A percentile compares a stretch with the other conserved stretches of the same genome.
Conservation (phyloP, 1,140 invertebrate species). For the Cheumatopsyche charites region DNA sequence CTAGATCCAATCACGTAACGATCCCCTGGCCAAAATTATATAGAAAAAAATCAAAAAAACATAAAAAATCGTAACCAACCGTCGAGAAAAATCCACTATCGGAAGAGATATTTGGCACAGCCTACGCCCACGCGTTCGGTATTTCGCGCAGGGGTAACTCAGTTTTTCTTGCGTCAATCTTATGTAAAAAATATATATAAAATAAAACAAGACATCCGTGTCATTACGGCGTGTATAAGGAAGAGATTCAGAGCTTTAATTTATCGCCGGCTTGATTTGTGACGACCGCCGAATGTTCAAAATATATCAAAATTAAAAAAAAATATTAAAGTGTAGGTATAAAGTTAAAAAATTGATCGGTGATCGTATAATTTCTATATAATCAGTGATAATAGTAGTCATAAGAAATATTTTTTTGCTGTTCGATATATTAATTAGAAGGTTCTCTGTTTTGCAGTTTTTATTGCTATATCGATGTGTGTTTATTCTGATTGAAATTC, state of each 20-base stretch:
- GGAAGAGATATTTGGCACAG: conserved; percentile 48
- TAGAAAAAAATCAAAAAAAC: too few relatives aligned
- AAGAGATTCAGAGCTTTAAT: conserved; percentile 8
- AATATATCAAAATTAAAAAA: too few relatives aligned
- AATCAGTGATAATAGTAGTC: too few relatives aligned
- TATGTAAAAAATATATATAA: conserved; percentile 38
- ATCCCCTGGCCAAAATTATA: conserved; percentile 5
- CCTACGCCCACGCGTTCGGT: conserved; percentile 39
- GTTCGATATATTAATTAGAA: too few relatives aligned
- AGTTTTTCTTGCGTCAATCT: conserved; percentile 42
- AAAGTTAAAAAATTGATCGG: too few relatives aligned
- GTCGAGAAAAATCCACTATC: conserved; percentile 46
- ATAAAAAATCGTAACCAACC: conserved; percentile 43
- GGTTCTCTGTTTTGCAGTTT: too few relatives aligned
- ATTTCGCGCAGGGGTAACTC: conserved; percentile 38
- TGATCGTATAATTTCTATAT: too few relatives aligned
- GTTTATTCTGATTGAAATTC: too few relatives aligned
- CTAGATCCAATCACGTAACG: conserved; percentile 41
- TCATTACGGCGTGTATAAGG: conserved; percentile 2
- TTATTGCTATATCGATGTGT: too few relatives aligned
- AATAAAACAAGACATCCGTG: not conserved
- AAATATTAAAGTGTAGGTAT: too few relatives aligned
- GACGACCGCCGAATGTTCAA: not conserved
- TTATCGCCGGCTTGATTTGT: not conserved
- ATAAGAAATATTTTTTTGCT: too few relatives aligned